Evolutionary conservation across 1,140 invertebrate genomes (phyloP).

Genomic region (Neodiprion virginianus): DNA sequence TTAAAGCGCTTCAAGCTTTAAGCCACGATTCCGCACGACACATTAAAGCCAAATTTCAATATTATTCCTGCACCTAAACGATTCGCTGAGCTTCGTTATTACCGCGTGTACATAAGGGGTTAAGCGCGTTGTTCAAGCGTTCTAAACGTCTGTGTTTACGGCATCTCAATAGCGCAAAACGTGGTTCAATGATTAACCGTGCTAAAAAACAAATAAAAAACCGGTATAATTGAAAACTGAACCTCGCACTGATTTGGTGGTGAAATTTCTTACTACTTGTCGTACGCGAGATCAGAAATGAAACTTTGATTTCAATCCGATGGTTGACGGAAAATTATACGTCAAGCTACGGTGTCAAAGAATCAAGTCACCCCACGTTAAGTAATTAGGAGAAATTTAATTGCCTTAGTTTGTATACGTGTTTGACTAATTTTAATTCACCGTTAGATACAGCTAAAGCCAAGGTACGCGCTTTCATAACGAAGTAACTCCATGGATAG

Average conservation of each 20-base stretch:
- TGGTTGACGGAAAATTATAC: not conserved
- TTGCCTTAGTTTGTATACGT: not conserved
- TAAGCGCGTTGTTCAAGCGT: not conserved
- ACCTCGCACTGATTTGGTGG: not conserved
- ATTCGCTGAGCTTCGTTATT: constrained; percentile 46
- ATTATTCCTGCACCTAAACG: constrained; percentile 43
- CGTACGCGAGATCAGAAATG: not conserved
- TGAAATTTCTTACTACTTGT: not conserved
- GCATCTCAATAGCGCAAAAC: not conserved
- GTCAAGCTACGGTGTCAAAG: not conserved
- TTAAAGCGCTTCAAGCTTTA: constrained; percentile 34
- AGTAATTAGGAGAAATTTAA: constrained; percentile 1
- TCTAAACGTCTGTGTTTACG: not conserved
- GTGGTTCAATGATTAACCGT: not conserved
- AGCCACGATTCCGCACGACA: constrained; percentile 38
- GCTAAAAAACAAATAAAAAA: not conserved
- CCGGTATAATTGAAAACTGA: not conserved
- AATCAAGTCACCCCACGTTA: not conserved
- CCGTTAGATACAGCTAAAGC: not conserved
- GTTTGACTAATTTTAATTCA: not conserved
- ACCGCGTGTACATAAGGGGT: not conserved
- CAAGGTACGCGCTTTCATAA: not conserved
- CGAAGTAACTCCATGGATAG: not conserved
- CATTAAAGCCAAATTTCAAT: constrained; percentile 51
- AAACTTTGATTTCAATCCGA: not conserved